Evolutionary conservation across 2,888 invertebrate genomes (phyloP).

Genomic region (Cyaniris semiargus): DNA sequence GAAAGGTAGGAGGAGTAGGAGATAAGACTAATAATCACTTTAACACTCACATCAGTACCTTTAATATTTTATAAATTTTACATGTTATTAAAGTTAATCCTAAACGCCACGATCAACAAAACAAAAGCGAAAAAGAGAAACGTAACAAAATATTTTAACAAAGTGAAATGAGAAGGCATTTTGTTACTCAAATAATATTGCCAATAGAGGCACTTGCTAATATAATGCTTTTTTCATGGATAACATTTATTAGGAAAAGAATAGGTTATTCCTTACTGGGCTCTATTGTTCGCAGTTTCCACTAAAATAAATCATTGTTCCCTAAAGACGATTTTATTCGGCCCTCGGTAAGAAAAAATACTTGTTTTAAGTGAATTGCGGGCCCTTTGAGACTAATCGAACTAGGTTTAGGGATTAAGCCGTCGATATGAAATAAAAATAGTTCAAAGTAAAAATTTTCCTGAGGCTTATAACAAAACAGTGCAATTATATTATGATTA

Average conservation of each 20-base stretch:
- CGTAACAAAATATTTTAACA: background rate
- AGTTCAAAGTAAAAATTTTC: background rate
- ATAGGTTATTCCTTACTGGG: constrained; percentile 36
- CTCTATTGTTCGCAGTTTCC: constrained; percentile 30
- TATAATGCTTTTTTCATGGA: constrained; percentile 19
- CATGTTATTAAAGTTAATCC: no score
- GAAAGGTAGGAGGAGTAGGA: no score
- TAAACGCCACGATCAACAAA: no score
- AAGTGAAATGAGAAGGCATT: background rate
- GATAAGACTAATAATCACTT: no score
- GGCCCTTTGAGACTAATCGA: constrained; percentile 58
- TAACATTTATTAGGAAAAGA: constrained; percentile 29
- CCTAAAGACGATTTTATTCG: constrained; percentile 49
- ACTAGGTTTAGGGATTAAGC: constrained; percentile 49
- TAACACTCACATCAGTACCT: no score
- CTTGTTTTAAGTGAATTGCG: constrained; percentile 64
- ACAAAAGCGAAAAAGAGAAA: background rate
- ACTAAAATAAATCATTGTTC: constrained; percentile 48
- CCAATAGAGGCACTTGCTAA: background rate
- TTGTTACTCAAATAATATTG: background rate
- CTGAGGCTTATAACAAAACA: background rate
- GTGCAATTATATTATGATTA: background rate
- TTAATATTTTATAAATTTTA: no score
- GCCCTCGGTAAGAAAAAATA: constrained; percentile 49
- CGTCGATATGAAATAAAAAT: constrained; percentile 25